phyloP scores from a whole-genome alignment of 2,797 vertebrate genomes.

The Lithobates pipiens region DNA sequence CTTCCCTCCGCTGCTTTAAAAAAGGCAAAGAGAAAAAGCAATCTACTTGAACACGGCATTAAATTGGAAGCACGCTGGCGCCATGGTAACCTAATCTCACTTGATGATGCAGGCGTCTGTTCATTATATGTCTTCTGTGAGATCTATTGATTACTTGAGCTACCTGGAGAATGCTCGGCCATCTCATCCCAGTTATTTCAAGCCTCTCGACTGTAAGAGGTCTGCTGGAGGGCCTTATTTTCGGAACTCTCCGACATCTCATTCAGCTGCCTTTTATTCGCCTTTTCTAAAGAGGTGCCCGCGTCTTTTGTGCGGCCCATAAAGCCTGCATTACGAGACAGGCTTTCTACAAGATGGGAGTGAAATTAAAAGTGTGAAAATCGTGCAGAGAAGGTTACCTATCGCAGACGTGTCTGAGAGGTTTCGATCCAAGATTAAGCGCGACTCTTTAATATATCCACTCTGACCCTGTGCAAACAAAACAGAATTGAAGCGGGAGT shows the following conservation, averaged over 20 bases:
- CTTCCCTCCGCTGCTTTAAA: neutral
- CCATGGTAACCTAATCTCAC: conserved; percentile 69
- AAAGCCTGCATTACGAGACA: conserved; percentile 53
- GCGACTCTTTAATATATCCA: conserved; percentile 69
- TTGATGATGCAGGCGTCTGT: conserved; percentile 65
- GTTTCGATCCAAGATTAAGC: conserved; percentile 9
- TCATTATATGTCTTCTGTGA: conserved; percentile 69
- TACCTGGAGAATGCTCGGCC: conserved; percentile 61
- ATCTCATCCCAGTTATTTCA: conserved; percentile 64
- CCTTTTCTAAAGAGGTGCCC: conserved; percentile 56
- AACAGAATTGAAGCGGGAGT: conserved; percentile 12
- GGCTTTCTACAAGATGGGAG: conserved; percentile 58
- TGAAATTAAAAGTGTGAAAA: conserved; percentile 56
- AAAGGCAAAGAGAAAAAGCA: conserved; percentile 50
- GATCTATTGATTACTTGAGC: conserved; percentile 63
- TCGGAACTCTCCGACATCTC: conserved; percentile 43
- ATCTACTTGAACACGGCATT: conserved; percentile 58
- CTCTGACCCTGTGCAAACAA: conserved; percentile 73
- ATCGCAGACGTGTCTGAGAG: conserved; percentile 65
- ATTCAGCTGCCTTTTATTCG: conserved; percentile 64
- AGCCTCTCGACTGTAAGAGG: conserved; percentile 52
- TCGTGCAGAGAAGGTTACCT: conserved; percentile 73
- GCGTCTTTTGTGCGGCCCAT: conserved; percentile 51
- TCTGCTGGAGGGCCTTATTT: conserved; percentile 19
- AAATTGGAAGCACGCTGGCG: conserved; percentile 65